Percentiles rank a stretch among this genome's conserved stretches.
Conservation (phyloP, 2,797 vertebrate genomes). For the Protosalanx chinensis region DNA sequence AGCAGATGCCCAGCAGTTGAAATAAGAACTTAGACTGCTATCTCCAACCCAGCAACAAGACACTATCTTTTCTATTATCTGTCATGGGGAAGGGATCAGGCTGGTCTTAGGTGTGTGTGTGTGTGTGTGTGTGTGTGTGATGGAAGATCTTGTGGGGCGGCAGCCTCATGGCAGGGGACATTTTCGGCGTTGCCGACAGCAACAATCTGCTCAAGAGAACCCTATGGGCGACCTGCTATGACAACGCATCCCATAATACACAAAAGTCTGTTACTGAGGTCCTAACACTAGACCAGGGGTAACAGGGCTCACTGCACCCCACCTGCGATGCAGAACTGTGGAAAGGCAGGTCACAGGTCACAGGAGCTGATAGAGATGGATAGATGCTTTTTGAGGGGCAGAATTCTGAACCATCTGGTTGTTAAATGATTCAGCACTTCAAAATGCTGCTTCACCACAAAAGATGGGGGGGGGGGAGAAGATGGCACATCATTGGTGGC, state of each 20-base stretch:
- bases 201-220: conserved; percentile 70
- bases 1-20: conserved; percentile 20
- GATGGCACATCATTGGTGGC: too few relatives aligned
- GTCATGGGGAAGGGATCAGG: conserved; percentile 39
- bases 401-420: conserved; percentile 58
- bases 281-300: conserved; percentile 1
- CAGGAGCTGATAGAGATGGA: conserved; percentile 1
- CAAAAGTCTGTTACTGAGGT: not conserved
- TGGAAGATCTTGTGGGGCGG: conserved; percentile 36
- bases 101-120: conserved; percentile 43
- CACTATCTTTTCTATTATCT: conserved; percentile 51
- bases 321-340: not conserved
- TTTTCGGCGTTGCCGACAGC: conserved; percentile 65
- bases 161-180: conserved; percentile 49
- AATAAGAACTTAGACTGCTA: conserved; percentile 32
- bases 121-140: conserved; percentile 20
- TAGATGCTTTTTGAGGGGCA: conserved; percentile 3
- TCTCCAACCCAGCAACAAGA: conserved; percentile 56
- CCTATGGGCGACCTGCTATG: conserved; percentile 49
- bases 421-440: conserved; percentile 64
- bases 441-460: conserved; percentile 40
- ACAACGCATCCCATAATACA: conserved; percentile 32
- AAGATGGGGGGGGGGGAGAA: not conserved
- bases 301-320: not conserved
- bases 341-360: conserved; percentile 26